Conservation (phyloP, 2,113 vertebrate species). For the Xiphophorus couchianus region DNA sequence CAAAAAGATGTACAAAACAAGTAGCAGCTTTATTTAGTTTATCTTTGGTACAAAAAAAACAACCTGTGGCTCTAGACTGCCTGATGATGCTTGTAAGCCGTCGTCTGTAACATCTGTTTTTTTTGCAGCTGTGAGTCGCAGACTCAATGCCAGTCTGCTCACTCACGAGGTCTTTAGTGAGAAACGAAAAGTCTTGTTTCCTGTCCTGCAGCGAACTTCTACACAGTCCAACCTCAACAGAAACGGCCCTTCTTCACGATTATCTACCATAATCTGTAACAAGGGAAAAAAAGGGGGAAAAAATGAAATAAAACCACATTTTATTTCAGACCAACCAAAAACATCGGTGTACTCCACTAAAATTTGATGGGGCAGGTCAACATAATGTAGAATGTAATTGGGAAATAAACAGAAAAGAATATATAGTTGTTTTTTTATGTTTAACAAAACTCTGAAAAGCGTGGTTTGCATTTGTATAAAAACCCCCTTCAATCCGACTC, state of each 20-base stretch:
- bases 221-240: conserved; percentile 78
- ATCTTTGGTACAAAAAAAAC: neutral
- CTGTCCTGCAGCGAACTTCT: conserved; percentile 88
- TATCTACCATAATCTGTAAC: conserved; percentile 82
- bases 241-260: conserved; percentile 83
- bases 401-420: no score
- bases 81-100: neutral
- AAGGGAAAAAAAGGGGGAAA: neutral
- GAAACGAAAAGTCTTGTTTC: conserved; percentile 91
- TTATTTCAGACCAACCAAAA: neutral
- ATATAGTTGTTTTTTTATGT: no score
- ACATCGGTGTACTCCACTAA: no score
- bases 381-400: neutral
- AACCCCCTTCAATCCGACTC: neutral
- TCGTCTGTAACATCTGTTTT: neutral
- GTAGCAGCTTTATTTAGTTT: conserved; percentile 38
- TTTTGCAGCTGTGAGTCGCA: neutral
- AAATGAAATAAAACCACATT: neutral
- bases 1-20: conserved; percentile 6
- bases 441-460: no score
- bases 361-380: neutral
- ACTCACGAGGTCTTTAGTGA: conserved; percentile 68
- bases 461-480: neutral
- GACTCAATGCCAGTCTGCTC: neutral
- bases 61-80: neutral